Evolutionary conservation across 2,888 invertebrate species (phyloP).

Genomic region (Trichogramma evanescens): DNA sequence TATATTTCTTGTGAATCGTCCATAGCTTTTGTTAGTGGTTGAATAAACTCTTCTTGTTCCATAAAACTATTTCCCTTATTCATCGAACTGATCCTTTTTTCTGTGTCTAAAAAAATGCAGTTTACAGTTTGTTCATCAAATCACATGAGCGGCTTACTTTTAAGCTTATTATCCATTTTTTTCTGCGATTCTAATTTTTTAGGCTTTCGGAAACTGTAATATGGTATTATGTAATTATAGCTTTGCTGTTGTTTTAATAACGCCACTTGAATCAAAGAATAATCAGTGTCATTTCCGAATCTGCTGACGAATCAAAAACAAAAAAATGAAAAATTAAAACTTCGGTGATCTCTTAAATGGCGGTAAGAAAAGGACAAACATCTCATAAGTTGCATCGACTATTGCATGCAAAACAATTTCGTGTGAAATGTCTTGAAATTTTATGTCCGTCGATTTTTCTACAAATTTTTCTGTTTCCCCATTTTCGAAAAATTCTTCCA

Average conservation of each 20-base stretch:
- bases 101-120: background rate
- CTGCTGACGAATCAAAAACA: conserved; percentile 21
- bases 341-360: background rate
- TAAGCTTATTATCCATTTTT: background rate
- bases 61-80: background rate
- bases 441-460: background rate
- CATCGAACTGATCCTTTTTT: background rate
- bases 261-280: conserved; percentile 27
- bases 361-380: conserved; percentile 23
- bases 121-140: background rate
- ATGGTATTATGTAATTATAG: conserved; percentile 26
- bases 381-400: conserved; percentile 30
- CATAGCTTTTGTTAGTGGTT: conserved; percentile 17
- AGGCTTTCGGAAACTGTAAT: conserved; percentile 23
- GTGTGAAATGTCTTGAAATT: background rate
- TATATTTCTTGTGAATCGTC: background rate
- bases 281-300: conserved; percentile 32
- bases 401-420: conserved; percentile 25
- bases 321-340: background rate
- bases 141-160: background rate
- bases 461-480: background rate
- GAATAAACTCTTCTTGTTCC: conserved; percentile 5
- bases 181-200: conserved; percentile 11
- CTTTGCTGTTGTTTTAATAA: conserved; percentile 26
- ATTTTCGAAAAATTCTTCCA: background rate